These are phyloP conservation scores for Papilio gigon DNA, from an alignment of 2,888 invertebrate genomes.

Conservation along the genomic window DNA sequence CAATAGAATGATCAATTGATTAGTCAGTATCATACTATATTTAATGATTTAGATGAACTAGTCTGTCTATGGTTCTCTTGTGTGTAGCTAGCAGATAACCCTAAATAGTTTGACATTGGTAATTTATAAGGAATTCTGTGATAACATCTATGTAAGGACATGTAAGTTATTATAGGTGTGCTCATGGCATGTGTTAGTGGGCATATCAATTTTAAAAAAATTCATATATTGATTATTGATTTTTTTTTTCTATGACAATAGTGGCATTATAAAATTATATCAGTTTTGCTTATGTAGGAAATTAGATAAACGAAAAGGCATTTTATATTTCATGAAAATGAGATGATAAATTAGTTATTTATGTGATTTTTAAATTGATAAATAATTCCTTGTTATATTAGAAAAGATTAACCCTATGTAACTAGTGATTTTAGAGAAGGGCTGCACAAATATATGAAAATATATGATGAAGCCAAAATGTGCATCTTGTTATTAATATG, in stretches of 20 bases:
- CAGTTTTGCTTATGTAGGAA: background rate
- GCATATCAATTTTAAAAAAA: background rate
- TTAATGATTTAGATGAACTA: constrained; percentile 10
- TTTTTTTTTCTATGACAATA: background rate
- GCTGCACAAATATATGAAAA: too few relatives aligned
- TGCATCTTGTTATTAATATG: background rate
- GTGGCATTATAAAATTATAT: background rate
- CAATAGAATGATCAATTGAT: background rate
- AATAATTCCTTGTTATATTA: too few relatives aligned
- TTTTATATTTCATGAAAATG: too few relatives aligned
- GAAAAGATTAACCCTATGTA: too few relatives aligned
- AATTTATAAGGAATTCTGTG: constrained; percentile 14
- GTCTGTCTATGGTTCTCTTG: constrained; percentile 9
- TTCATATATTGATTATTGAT: too few relatives aligned
- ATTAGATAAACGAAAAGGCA: background rate
- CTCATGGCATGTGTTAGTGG: background rate
- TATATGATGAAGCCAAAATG: too few relatives aligned
- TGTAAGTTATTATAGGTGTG: background rate
- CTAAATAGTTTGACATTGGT: constrained; percentile 14
- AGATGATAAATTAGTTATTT: too few relatives aligned
- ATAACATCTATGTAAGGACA: constrained; percentile 10
- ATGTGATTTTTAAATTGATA: background rate
- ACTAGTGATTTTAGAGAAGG: too few relatives aligned
- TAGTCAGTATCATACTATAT: background rate
- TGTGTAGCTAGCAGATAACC: constrained; percentile 13